These are phyloP conservation scores for Scomber scombrus DNA, from an alignment of 2,113 vertebrate genomes.

Conservation along the genomic window DNA sequence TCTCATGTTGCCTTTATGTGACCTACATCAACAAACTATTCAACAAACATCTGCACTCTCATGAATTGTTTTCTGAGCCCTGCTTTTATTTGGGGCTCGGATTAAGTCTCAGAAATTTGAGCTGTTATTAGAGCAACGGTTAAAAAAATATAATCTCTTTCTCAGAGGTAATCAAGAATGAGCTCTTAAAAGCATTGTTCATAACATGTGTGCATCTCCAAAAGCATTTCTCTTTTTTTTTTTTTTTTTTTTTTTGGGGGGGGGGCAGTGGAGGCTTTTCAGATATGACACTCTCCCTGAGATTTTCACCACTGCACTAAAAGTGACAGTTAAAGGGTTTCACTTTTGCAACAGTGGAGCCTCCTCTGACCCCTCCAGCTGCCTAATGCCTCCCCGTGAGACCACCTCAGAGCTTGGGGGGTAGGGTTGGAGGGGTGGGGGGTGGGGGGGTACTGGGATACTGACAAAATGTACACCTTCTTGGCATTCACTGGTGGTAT, in stretches of 20 bases:
- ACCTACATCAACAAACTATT: no score
- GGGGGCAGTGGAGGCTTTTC: not conserved
- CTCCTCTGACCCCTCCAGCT: constrained; percentile 40
- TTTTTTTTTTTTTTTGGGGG: not conserved
- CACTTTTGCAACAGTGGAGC: constrained; percentile 31
- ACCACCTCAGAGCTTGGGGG: not conserved
- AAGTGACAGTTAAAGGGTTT: constrained; percentile 52
- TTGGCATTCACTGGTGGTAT: constrained; percentile 16
- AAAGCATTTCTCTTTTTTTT: not conserved
- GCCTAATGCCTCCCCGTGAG: constrained; percentile 39
- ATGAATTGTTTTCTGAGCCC: constrained; percentile 46
- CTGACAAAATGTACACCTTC: constrained; percentile 18
- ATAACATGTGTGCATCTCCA: constrained; percentile 10
- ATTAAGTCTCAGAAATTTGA: constrained; percentile 64
- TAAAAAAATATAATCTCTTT: constrained; percentile 57
- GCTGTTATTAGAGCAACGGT: constrained; percentile 54
- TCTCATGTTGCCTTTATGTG: no score
- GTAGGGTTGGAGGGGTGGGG: no score
- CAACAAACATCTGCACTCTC: constrained; percentile 28
- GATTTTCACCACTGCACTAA: not conserved
- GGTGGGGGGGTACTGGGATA: not conserved
- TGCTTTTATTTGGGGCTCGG: constrained; percentile 57
- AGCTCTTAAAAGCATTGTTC: constrained; percentile 56
- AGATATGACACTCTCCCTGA: not conserved
- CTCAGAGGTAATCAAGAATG: constrained; percentile 55